Evolutionary conservation across 37 sponge, comb jelly and placozoan genomes (phyloP).

Genomic region (Aphrocallistes beatrix): DNA sequence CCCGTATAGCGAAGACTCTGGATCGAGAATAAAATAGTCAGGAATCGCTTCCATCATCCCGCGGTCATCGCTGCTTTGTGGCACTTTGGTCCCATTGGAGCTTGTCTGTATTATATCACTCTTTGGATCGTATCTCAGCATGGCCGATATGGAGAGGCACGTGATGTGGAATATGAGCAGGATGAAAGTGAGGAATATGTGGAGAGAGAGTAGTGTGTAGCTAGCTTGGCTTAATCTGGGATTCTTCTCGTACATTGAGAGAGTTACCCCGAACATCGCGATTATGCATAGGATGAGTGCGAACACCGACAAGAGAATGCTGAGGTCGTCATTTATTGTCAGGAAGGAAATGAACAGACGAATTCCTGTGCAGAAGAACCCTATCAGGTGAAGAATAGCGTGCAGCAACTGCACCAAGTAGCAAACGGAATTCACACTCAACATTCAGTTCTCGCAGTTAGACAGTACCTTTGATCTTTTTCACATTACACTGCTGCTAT

Average conservation of each 20-base stretch:
- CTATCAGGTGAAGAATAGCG: background rate
- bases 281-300: background rate
- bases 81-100: background rate
- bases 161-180: background rate
- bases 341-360: slow-evolving; percentile 6
- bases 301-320: background rate
- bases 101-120: background rate
- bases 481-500: background rate
- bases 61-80: background rate
- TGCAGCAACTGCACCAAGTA: background rate
- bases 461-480: background rate
- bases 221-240: background rate
- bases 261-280: background rate
- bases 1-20: background rate
- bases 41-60: slow-evolving; percentile 16
- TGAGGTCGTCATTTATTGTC: background rate
- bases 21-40: slow-evolving; percentile 6
- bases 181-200: background rate
- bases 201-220: background rate
- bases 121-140: background rate
- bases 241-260: background rate
- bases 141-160: background rate
- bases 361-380: slow-evolving; percentile 1
- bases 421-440: background rate
- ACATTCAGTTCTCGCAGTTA: background rate